Conservation (phyloP, 2,888 invertebrate species). For the Drosophila mimica region DNA sequence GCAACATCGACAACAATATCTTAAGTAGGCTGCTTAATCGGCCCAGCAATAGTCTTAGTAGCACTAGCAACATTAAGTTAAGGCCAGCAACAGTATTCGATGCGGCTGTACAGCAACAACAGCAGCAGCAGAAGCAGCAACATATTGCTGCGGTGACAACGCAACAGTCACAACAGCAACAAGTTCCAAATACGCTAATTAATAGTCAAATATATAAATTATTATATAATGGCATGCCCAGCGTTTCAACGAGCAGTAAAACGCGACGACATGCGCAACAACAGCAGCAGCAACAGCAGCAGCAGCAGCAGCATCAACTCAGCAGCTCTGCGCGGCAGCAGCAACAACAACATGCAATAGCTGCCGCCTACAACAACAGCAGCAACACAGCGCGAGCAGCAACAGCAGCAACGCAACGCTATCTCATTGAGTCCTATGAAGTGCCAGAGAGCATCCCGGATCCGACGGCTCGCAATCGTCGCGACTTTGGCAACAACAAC, state of each 20-base stretch:
- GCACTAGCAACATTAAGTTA: slow-evolving; percentile 74
- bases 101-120: slow-evolving; percentile 51
- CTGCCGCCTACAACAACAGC: slow-evolving; percentile 43
- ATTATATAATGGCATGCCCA: slow-evolving; percentile 66
- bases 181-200: slow-evolving; percentile 84
- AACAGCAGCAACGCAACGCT: slow-evolving; percentile 52
- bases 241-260: slow-evolving; percentile 66
- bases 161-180: slow-evolving; percentile 77
- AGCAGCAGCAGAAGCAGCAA: slow-evolving; percentile 49
- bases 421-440: slow-evolving; percentile 80
- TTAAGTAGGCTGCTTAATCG: slow-evolving; percentile 78
- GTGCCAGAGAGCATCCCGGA: slow-evolving; percentile 73
- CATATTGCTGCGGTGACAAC: slow-evolving; percentile 46
- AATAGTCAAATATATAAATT: slow-evolving; percentile 84
- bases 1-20: slow-evolving; percentile 69
- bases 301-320: no score
- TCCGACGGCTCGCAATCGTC: slow-evolving; percentile 81
- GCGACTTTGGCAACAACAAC: slow-evolving; percentile 72
- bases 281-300: slow-evolving; percentile 34
- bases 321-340: slow-evolving; percentile 27
- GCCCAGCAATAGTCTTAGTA: slow-evolving; percentile 70
- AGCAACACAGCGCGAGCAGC: slow-evolving; percentile 37
- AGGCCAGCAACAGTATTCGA: slow-evolving; percentile 81
- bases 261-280: slow-evolving; percentile 68
- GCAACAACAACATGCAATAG: slow-evolving; percentile 14